Evolutionary conservation across 2,113 vertebrate genomes (phyloP).

Genomic region (Pycnonotus jocosus): DNA sequence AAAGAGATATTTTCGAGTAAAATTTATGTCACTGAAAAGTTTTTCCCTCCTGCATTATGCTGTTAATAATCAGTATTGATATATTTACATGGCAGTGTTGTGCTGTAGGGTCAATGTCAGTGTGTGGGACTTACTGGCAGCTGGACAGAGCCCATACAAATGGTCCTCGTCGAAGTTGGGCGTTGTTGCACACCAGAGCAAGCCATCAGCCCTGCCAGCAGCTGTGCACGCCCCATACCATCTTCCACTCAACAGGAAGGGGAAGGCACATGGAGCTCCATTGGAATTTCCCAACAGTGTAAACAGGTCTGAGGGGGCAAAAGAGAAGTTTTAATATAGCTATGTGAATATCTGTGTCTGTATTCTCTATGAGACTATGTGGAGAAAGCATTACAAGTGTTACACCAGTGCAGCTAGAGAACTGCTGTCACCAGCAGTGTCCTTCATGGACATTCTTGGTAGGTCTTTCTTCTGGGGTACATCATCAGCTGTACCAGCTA

Average conservation of each 20-base stretch:
- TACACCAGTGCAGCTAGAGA: neutral
- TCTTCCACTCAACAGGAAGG: constrained; percentile 75
- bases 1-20: neutral
- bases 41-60: neutral
- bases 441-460: neutral
- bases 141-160: constrained; percentile 84
- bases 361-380: fast-evolving
- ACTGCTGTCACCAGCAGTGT: neutral
- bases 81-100: neutral
- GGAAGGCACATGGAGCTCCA: constrained; percentile 80
- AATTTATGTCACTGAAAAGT: neutral
- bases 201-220: constrained; percentile 70
- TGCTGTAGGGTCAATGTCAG: neutral
- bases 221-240: constrained; percentile 79
- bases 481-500: neutral
- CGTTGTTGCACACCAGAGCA: constrained; percentile 84
- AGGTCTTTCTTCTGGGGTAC: neutral
- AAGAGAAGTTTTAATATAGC: neutral
- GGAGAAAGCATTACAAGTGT: neutral
- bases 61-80: neutral
- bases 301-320: constrained; percentile 75
- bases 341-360: fast-evolving
- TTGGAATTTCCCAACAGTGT: constrained; percentile 83
- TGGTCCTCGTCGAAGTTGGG: constrained; percentile 63
- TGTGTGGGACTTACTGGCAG: constrained; percentile 68